Evolutionary conservation across 1,140 invertebrate genomes (phyloP), one percentile per base, ranked within the genome.

Genomic region (Planococcus citri): DNA sequence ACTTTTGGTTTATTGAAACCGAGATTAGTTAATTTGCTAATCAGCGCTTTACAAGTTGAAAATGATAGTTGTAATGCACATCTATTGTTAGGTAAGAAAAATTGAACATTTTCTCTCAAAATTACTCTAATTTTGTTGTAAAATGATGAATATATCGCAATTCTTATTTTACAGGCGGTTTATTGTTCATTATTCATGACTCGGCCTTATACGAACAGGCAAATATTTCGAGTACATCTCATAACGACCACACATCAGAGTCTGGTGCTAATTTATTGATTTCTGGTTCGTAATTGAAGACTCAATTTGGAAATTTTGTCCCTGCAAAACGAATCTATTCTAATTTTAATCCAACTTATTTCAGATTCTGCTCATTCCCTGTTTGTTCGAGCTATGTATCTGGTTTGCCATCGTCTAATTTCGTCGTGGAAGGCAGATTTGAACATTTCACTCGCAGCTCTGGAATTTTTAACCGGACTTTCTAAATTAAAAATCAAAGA

Each of bases 371-470:
- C 90, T 2, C 87, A 91, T 75, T 90, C 91, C 14, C 77, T 97
- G 70, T 95, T 95, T 77, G 90, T 95, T 0, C 84, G 90, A 71
- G 91, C 94, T 1, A 94, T 92, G 0, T 94, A 95, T 76, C 81
- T 96, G 72, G 93, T 97, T 9, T 97, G 93, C 77, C 94, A 95
- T 78, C 86, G 93, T 41, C 81, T 97, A 27, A 96, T 96, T 75
- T 94, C 93, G 0, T 94, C 92, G 0, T 98, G 94, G 95, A 96
- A 95, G 80, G 88, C 88, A 0, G 95, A 97, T 80, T 79, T 97
- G n/a, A 95, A 94, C 78, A 88, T 95, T 14, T 96, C 94, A 0
- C 79, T 98, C 51, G 94, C 95, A 4, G 95, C 94, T 0, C 81
- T 97, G 69, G 95, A 98, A 79, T 83, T 97, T 38, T 79, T 98